Base-by-base conservation (phyloP, 1,140 invertebrate genomes). In the Helicoverpa zea region DNA sequence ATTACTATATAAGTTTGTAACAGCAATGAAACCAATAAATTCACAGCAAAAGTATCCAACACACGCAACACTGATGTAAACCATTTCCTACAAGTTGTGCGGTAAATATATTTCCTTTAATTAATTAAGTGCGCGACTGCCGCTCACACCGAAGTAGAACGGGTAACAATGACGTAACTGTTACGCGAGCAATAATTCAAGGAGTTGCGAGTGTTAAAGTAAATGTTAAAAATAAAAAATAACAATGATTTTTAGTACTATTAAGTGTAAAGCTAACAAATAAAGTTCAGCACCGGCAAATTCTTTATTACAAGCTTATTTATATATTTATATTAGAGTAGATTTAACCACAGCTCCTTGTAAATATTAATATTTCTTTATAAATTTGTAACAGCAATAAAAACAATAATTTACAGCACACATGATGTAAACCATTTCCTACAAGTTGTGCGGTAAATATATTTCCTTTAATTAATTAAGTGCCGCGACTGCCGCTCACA, bases 381-480 rank as follows among this genome's bases (percentile, higher is more conserved):
- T 56, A 56, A 9, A 5, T 0, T 9, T 18, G 0, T 10, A 58
- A 9, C 16, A 18, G 18, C 18, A 16, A 9, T 23, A 3, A 35
- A 35, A 35, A 1, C 54, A 58, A 58, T 18, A 9, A 7, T 16
- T 58, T 11, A 11, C 23, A 30, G n/a, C 11, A 59, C 23, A 30
- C 58, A 59, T 13, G 10, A 13, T 59, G 58, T 29, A 13, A 18
- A 59, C 13, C 58, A 59, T 29, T 59, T 13, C 1, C 11, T 13
- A 29, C 58, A 12, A 59, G 23, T 59, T 59, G 23, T 30, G 11
- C 23, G 18, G 18, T 30, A 61, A 43, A 43, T 43, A 43, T 43
- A 43, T 43, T 30, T 30, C 23, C 58, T 30, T 29, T 61, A 61
- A 61, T 61, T 61, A 61, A 61, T 61, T 11, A 61, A 61, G 16